These are phyloP conservation scores for Coecobrya sp. DNA, from an alignment of 2,888 invertebrate genomes.

Conservation along the genomic window DNA sequence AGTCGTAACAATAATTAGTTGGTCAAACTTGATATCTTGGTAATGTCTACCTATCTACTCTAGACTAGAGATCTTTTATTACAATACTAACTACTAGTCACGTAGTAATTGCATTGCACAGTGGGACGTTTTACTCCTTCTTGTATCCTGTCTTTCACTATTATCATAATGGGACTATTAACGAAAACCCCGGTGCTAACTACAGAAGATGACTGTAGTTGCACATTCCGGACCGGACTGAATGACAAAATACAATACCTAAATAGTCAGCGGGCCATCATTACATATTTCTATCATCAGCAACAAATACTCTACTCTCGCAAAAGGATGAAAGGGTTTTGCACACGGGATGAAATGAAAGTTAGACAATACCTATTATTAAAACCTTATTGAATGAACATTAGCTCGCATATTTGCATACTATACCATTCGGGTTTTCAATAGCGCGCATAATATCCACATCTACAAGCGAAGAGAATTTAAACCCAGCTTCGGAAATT, in stretches of 20 bases:
- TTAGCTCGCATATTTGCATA: no score
- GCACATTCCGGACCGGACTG: neutral
- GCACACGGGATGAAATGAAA: neutral
- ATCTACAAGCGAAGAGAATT: no score
- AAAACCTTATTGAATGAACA: no score
- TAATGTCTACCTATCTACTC: constrained; percentile 29
- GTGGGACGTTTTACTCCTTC: constrained; percentile 73
- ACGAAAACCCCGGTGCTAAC: constrained; percentile 30
- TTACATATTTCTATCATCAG: constrained; percentile 11
- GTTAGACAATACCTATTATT: neutral
- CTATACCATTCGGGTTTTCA: no score
- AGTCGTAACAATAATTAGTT: constrained; percentile 67
- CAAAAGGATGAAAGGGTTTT: neutral
- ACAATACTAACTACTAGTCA: constrained; percentile 77
- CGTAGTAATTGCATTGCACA: constrained; percentile 80
- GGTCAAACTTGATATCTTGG: constrained; percentile 69
- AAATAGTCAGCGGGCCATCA: neutral
- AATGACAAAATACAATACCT: constrained; percentile 38
- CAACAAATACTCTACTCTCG: neutral
- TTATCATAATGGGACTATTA: constrained; percentile 37
- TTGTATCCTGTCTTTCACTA: constrained; percentile 41
- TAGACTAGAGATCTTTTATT: constrained; percentile 69
- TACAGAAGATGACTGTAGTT: neutral
- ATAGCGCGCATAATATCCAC: no score
- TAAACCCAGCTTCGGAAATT: no score